These are phyloP conservation scores for Scelioninae gen. 2 DNA, from an alignment of 2,888 invertebrate genomes.

Conservation along the genomic window DNA sequence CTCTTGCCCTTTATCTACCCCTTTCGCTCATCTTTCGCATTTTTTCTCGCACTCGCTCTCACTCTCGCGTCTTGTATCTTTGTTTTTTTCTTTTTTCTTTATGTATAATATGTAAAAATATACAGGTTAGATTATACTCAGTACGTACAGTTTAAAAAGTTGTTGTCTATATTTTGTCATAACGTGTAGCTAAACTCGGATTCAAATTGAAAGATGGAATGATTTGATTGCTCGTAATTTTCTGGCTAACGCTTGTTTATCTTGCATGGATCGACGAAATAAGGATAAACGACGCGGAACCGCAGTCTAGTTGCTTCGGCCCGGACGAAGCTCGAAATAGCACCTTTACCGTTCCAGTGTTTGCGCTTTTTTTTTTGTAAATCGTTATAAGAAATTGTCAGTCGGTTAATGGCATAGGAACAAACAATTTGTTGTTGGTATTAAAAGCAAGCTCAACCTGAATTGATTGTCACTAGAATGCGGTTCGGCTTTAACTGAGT, in stretches of 20 bases:
- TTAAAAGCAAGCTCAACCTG: conserved; percentile 38
- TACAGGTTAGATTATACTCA: conserved; percentile 72
- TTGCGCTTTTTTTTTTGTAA: conserved; percentile 18
- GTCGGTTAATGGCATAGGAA: conserved; percentile 45
- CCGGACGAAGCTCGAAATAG: conserved; percentile 34
- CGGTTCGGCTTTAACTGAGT: conserved; percentile 33
- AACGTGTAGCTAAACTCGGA: conserved; percentile 55
- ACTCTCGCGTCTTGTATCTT: conserved; percentile 58
- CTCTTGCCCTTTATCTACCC: conserved; percentile 48
- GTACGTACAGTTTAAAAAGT: conserved; percentile 68
- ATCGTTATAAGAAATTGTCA: conserved; percentile 45
- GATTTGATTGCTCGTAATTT: conserved; percentile 40
- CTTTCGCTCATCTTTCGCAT: conserved; percentile 17
- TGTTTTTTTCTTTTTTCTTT: conserved; percentile 50
- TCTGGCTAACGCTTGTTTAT: conserved; percentile 12
- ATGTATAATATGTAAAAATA: conserved; percentile 71
- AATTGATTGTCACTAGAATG: conserved; percentile 42
- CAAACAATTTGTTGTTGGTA: conserved; percentile 40
- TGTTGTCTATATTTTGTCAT: conserved; percentile 47
- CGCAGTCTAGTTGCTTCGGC: conserved; percentile 39
- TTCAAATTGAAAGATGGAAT: conserved; percentile 54
- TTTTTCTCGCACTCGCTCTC: conserved; percentile 28
- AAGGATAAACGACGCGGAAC: conserved; percentile 14
- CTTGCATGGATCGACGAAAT: conserved; percentile 15
- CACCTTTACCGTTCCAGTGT: conserved; percentile 24